Base-by-base conservation (phyloP, 2,113 vertebrate genomes). In the Clarias macrocephalus region DNA sequence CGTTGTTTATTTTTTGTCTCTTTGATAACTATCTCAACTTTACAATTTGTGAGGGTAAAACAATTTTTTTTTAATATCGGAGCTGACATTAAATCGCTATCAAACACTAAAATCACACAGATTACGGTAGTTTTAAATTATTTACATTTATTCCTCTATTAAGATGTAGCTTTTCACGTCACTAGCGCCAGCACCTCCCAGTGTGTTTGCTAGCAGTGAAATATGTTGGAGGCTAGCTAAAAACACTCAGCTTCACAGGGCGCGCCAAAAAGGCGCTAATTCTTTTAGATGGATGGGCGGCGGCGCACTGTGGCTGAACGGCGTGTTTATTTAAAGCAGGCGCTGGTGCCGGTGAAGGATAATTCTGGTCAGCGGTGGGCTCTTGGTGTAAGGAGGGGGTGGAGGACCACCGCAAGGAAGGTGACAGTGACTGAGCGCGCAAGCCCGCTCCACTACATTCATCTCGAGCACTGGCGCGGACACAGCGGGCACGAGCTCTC, bases 241-340 rank as follows among this genome's bases (percentile, higher is more conserved):
- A 82, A 82, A 28, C 80, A 68, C 77, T 77, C 66, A 75, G 81
- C 56, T 65, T 65, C 81, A 84, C 59, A 3, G 63, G 11, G 54
- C 68, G 85, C 65, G 72, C 76, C 82, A 82, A 79, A 83, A 65
- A 80, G 63, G 81, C 63, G 62, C 91, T 80, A 62, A 23, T 91
- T 89, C 87, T 91, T 90, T 93, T 96, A 97, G 96, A 97, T 96
- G 94, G 96, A 98, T 96, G 95, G 95, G 94, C 91, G 94, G 92
- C 95, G 95, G 93, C 94, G 93, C 94, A 93, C 90, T 94, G 93
- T 95, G 94, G 92, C 94, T 94, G 94, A 95, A 96, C 94, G 92
- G 94, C 91, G 94, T 93, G 96, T 97, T 97, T 97, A 97, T 98
- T 97, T 97, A 96, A 97, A 97, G 95, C 95, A 94, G 95, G 94